Base-by-base conservation (phyloP, 2,888 invertebrate genomes). In the Drosophila rellima region DNA sequence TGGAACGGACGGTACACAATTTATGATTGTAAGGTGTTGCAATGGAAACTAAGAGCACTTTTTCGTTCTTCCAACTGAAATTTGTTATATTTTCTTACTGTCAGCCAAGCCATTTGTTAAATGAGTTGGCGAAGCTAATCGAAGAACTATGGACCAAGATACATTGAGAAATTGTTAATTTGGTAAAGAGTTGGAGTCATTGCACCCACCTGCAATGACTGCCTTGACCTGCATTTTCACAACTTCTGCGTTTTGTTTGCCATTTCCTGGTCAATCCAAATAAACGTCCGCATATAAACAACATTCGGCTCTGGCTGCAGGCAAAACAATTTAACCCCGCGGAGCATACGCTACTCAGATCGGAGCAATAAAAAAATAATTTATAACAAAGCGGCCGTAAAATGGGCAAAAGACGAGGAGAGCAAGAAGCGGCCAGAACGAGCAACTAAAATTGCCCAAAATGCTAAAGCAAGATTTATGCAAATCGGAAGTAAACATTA, bases 401-500 rank as follows among this genome's bases (percentile, higher is more conserved):
- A 56, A 59, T 20, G 39, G 37, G 39, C 47, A 61, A 37, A 39
- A 61, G 31, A 52, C 7, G 35, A 51, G 31, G 15, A 29, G 8
- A 10, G 31, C 15, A n/a, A 11, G 26, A 33, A 15, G 13, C 40
- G 8, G 35, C 39, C 47, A 64, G 62, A 62, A 47, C 59, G 59
- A 44, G 61, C 51, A 67, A 57, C 60, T 62, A 68, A 68, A 74
- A 78, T 55, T 51, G 66, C 66, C 73, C 47, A 66, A 87, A 85
- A 75, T 78, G 82, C 89, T 90, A 88, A 90, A 91, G 90, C 78
- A 91, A 91, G 90, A 91, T 91, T 91, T 91, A 91, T 91, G 91
- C 90, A 91, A 91, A 91, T 90, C 91, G 91, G 91, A 91, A 91
- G 89, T 86, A 86, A 91, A 89, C 90, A 91, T 91, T 91, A 91